Evolutionary conservation across 2,113 vertebrate genomes (phyloP).

Genomic region (Protobothrops flavoviridis): DNA sequence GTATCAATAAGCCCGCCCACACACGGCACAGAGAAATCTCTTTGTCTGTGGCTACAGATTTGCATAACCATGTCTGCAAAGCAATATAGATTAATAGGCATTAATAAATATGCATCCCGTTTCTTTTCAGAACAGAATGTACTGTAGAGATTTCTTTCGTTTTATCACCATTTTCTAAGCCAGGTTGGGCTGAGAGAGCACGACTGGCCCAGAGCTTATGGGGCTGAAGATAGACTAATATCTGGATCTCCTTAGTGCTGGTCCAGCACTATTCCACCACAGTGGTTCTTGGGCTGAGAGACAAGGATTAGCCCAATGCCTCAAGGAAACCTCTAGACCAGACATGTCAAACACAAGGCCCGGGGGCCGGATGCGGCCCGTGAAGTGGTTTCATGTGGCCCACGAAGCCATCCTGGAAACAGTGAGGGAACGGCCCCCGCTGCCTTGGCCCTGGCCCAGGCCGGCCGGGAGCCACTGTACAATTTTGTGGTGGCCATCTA

Average conservation of each 20-base stretch:
- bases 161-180: not conserved
- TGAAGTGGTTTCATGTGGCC: no score
- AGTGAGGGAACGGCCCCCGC: no score
- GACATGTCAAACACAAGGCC: no score
- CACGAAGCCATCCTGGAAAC: no score
- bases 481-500: no score
- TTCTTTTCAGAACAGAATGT: not conserved
- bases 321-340: no score
- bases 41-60: not conserved
- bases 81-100: not conserved
- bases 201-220: not conserved
- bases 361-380: no score
- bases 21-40: not conserved
- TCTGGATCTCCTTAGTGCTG: not conserved
- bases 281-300: not conserved
- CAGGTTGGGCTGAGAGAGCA: not conserved
- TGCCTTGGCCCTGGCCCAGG: no score
- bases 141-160: not conserved
- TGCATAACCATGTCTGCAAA: not conserved
- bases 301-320: not conserved
- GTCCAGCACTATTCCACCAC: not conserved
- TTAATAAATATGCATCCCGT: not conserved
- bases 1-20: not conserved
- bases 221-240: not conserved
- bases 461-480: no score